These are phyloP conservation scores for Danionella cerebrum DNA, from an alignment of 2,113 vertebrate genomes.

Conservation along the genomic window DNA sequence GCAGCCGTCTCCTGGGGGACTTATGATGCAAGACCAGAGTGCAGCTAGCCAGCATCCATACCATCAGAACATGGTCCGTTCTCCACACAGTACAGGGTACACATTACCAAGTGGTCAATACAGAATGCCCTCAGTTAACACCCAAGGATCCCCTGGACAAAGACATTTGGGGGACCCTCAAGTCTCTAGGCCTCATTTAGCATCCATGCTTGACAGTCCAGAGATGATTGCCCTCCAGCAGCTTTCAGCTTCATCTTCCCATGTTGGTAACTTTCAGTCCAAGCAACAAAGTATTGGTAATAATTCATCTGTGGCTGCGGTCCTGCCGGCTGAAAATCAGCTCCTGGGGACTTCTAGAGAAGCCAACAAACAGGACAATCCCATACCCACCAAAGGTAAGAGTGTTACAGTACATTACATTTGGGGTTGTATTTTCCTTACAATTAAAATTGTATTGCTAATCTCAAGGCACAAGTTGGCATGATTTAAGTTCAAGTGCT, in stretches of 20 bases:
- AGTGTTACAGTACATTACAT: not conserved
- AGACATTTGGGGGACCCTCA: constrained; percentile 44
- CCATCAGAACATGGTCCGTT: constrained; percentile 65
- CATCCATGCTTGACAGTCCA: constrained; percentile 96
- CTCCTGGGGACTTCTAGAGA: not conserved
- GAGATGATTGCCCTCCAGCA: constrained; percentile 98
- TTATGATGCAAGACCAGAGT: constrained; percentile 54
- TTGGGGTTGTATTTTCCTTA: too few species aligned
- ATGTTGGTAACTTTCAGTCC: constrained; percentile 53
- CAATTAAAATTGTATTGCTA: not conserved
- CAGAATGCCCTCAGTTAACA: constrained; percentile 57
- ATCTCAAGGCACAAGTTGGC: not conserved
- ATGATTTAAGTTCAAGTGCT: not conserved
- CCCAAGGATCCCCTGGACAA: constrained; percentile 36
- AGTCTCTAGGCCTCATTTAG: constrained; percentile 68
- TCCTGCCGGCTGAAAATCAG: constrained; percentile 48
- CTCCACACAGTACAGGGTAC: constrained; percentile 67
- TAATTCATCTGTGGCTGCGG: constrained; percentile 44
- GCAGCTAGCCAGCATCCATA: constrained; percentile 56
- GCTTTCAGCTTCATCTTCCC: constrained; percentile 80
- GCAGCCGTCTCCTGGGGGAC: constrained; percentile 52
- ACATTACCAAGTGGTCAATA: constrained; percentile 70
- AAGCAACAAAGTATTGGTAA: constrained; percentile 58
- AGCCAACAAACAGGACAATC: constrained; percentile 30
- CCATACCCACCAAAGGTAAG: constrained; percentile 54